phyloP scores from a whole-genome alignment of 2,888 invertebrate species.

The Cyclophora punctaria region DNA sequence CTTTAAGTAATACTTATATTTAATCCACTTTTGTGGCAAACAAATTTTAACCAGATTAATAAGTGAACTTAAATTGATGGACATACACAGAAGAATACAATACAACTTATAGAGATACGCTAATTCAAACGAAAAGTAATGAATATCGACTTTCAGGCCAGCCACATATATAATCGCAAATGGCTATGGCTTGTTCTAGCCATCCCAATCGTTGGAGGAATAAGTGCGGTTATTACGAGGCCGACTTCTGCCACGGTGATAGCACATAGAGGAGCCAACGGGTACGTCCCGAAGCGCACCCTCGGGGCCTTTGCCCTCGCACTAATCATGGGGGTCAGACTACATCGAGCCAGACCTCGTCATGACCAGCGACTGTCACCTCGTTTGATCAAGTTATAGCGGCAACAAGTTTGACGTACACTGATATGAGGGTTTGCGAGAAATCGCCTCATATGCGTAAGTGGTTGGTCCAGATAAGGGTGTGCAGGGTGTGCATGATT shows the following conservation, averaged over 20 bases:
- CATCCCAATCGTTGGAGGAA: constrained; percentile 15
- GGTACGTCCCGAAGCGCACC: constrained; percentile 63
- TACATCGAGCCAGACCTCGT: constrained; percentile 64
- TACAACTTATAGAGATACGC: no score
- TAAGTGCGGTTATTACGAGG: constrained; percentile 27
- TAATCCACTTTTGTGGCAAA: no score
- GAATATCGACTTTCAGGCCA: no score
- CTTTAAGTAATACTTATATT: no score
- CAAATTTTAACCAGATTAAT: no score
- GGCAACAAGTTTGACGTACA: constrained; percentile 48
- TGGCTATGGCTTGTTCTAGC: constrained; percentile 22
- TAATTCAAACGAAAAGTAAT: no score
- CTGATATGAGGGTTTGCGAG: constrained; percentile 54
- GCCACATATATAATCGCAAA: constrained; percentile 9
- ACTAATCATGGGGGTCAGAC: constrained; percentile 60
- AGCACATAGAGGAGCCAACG: constrained; percentile 62
- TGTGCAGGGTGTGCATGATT: no score
- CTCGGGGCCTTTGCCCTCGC: constrained; percentile 61
- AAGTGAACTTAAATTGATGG: no score
- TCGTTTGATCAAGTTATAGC: constrained; percentile 44
- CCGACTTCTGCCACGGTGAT: constrained; percentile 48
- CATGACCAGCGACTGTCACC: constrained; percentile 55
- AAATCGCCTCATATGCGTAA: constrained; percentile 55
- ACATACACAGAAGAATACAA: no score
- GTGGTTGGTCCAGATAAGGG: constrained; percentile 60